Conservation (phyloP, 2,888 invertebrate species). For the Acheta domesticus region DNA sequence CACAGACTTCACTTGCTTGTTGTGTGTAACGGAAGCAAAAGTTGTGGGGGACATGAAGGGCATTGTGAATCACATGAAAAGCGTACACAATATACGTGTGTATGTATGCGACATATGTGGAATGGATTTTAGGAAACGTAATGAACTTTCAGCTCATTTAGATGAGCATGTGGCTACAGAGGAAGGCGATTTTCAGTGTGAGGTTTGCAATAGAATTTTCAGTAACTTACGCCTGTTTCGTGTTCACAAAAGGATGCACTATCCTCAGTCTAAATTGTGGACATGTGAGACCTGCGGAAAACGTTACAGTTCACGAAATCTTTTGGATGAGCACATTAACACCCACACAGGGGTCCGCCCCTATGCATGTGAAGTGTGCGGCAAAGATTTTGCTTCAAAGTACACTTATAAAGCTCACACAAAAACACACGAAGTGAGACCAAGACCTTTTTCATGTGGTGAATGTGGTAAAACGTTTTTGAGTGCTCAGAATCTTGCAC, state of each 20-base stretch:
- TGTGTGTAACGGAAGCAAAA: conserved; percentile 50
- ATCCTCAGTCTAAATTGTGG: conserved; percentile 60
- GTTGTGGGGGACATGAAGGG: conserved; percentile 54
- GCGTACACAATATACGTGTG: conserved; percentile 58
- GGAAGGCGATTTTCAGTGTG: conserved; percentile 62
- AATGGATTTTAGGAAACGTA: conserved; percentile 59
- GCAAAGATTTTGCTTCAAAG: conserved; percentile 73
- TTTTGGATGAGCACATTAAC: conserved; percentile 70
- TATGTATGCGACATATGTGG: conserved; percentile 72
- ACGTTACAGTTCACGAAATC: conserved; percentile 63
- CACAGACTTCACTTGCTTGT: conserved; percentile 40
- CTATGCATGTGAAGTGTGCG: conserved; percentile 62
- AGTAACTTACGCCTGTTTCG: conserved; percentile 58
- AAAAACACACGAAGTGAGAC: conserved; percentile 67
- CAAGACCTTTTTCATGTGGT: conserved; percentile 64
- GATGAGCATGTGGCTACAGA: conserved; percentile 61
- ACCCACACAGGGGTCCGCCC: conserved; percentile 67
- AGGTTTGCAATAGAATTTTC: conserved; percentile 61
- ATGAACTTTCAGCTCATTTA: conserved; percentile 61
- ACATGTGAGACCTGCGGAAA: conserved; percentile 64
- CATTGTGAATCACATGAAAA: conserved; percentile 61
- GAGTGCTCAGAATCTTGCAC: conserved; percentile 70
- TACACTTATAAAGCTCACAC: conserved; percentile 73
- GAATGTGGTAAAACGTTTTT: conserved; percentile 70
- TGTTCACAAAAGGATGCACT: conserved; percentile 63